Base-by-base conservation (phyloP, 92 coral and sea anemone species). In the Nematostella vectensis region DNA sequence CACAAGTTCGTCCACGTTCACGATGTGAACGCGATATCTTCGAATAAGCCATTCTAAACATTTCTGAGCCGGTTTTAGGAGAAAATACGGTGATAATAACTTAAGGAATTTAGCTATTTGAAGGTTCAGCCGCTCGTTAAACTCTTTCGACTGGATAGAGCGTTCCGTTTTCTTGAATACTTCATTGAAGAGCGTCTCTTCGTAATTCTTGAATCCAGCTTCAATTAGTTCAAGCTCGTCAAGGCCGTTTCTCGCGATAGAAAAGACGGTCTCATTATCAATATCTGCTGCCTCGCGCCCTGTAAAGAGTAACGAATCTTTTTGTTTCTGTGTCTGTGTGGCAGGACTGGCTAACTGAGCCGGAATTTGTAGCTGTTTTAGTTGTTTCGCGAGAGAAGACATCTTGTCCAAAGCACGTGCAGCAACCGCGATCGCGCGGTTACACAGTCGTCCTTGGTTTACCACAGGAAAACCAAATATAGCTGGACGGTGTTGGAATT, bases 61-160 rank as follows among this genome's bases (percentile, higher is more conserved):
- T 63, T 93, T 93, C 47, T 93, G 99, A 3, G 99, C 94, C 24
- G 99, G 99, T 52, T 93, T 93, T 31, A 93, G 68, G 50, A 93
- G 64, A 43, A 93, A 67, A 63, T 93, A 93, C 11, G 96, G 99
- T 21, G 99, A 93, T 31, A 93, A 45, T 59, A 69, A 72, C n/a
- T 68, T 57, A 27, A 93, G 63, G 48, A 81, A 77, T 47, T 86
- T 71, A 48, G 80, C 29, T 19, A 93, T 78, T 21, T 70, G 72
- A 36, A 68, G 67, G 49, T 93, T 85, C 31, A 93, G 70, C 47
- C 75, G 84, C 25, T 86, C 81, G 47, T 93, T 93, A 30, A 71
- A 59, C 28, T 82, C 93, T 66, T 82, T 75, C 1, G 88, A 65
- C 63, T 86, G 85, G 38, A 93, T 60, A 2, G 83, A 75, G 27